These are phyloP conservation scores for Nymphalis io DNA, from an alignment of 1,140 invertebrate species.

Conservation along the genomic window DNA sequence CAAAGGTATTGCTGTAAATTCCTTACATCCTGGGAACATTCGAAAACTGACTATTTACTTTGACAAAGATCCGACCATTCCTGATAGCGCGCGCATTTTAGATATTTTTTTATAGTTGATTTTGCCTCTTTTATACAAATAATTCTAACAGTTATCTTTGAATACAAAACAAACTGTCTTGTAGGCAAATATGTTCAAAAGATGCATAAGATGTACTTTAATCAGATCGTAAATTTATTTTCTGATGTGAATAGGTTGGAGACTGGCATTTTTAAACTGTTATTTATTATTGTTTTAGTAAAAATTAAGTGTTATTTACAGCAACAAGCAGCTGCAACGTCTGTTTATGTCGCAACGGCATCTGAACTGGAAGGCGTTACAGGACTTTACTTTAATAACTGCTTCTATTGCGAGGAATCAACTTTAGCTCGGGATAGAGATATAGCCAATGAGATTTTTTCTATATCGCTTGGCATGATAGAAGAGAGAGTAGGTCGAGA, in stretches of 20 bases:
- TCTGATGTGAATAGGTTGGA: too few species aligned
- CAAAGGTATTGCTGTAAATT: conserved; percentile 81
- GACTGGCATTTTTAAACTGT: not conserved
- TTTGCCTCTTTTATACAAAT: too few species aligned
- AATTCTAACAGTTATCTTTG: too few species aligned
- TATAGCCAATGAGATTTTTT: conserved; percentile 61
- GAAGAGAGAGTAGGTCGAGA: conserved; percentile 53
- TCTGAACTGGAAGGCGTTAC: conserved; percentile 90
- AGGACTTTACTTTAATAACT: conserved; percentile 97
- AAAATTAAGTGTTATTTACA: conserved; percentile 65
- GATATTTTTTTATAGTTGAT: too few species aligned
- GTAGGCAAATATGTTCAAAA: too few species aligned
- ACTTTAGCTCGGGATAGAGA: conserved; percentile 61
- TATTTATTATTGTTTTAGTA: too few species aligned
- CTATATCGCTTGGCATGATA: conserved; percentile 65
- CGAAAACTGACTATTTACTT: too few species aligned
- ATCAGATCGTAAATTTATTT: too few species aligned
- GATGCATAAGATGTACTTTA: too few species aligned
- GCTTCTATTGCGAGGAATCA: conserved; percentile 86
- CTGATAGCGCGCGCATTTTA: too few species aligned
- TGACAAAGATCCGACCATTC: too few species aligned
- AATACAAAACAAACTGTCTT: too few species aligned
- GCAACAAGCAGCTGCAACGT: conserved; percentile 96
- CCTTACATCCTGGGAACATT: conserved; percentile 96
- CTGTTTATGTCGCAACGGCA: conserved; percentile 92